phyloP scores from a whole-genome alignment of 2,888 invertebrate species.

The Melipona beecheii region DNA sequence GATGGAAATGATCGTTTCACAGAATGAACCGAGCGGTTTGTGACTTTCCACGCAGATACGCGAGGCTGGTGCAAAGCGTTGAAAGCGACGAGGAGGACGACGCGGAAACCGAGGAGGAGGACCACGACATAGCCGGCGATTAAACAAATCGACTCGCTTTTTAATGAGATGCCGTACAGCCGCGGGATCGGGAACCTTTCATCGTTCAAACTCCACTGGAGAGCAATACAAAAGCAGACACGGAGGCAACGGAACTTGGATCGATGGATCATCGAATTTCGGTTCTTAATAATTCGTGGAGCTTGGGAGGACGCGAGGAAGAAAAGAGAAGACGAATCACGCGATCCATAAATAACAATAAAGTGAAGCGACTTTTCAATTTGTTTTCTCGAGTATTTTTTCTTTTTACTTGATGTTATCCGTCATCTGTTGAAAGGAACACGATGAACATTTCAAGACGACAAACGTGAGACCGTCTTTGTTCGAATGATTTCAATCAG shows the following conservation, averaged over 20 bases:
- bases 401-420: fast-evolving
- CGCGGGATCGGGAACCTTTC: constrained; percentile 25
- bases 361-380: constrained; percentile 20
- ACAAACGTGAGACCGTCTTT: not conserved
- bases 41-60: constrained; percentile 74
- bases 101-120: constrained; percentile 58
- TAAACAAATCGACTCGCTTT: constrained; percentile 42
- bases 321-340: not conserved
- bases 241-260: not conserved
- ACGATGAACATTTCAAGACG: not conserved
- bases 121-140: constrained; percentile 49
- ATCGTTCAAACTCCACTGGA: constrained; percentile 4
- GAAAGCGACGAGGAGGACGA: constrained; percentile 72
- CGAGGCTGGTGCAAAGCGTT: constrained; percentile 78
- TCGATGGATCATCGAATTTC: constrained; percentile 37
- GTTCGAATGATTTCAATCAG: not conserved
- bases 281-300: constrained; percentile 7
- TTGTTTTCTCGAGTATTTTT: not conserved
- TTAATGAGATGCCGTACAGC: constrained; percentile 43
- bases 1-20: not conserved
- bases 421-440: not conserved
- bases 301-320: not conserved
- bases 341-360: not conserved
- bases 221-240: not conserved
- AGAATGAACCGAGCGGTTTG: constrained; percentile 15